Evolutionary conservation across 2,113 vertebrate genomes (phyloP).

Genomic region (Pao palembangensis): DNA sequence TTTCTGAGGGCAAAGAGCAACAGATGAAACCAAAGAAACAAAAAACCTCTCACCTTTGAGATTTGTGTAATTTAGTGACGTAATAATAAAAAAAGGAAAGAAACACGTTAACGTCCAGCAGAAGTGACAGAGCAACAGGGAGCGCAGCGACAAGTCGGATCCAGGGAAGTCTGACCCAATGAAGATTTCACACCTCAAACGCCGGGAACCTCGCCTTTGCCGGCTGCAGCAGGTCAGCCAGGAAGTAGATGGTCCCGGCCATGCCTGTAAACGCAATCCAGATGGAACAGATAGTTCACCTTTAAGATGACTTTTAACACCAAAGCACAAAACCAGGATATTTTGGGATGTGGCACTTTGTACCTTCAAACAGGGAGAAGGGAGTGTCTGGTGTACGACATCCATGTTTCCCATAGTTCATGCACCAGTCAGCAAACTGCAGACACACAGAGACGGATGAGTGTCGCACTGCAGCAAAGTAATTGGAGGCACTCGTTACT

Average conservation of each 20-base stretch:
- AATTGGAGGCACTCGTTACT: too few relatives aligned
- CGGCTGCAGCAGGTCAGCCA: slow-evolving; percentile 89
- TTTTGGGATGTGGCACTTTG: neutral
- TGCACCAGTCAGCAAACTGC: slow-evolving; percentile 98
- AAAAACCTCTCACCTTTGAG: neutral
- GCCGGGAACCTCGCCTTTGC: slow-evolving; percentile 86
- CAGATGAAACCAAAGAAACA: neutral
- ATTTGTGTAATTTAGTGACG: too few relatives aligned
- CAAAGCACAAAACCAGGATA: neutral
- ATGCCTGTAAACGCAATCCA: slow-evolving; percentile 77
- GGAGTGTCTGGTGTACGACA: slow-evolving; percentile 93
- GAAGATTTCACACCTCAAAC: slow-evolving; percentile 82
- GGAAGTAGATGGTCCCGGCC: slow-evolving; percentile 97
- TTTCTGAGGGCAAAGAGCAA: too few relatives aligned
- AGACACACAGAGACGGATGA: slow-evolving; percentile 1
- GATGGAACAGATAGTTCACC: neutral
- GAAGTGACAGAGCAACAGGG: too few relatives aligned
- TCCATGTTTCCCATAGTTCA: slow-evolving; percentile 92
- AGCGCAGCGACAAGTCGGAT: too few relatives aligned
- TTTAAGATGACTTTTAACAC: neutral
- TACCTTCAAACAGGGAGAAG: slow-evolving; percentile 99
- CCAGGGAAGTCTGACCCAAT: too few relatives aligned
- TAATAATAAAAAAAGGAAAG: too few relatives aligned
- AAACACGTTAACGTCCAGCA: too few relatives aligned
- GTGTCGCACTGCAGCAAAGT: neutral